These are phyloP conservation scores for Drosophila diplacantha DNA, from an alignment of 2,888 invertebrate genomes.

Conservation along the genomic window DNA sequence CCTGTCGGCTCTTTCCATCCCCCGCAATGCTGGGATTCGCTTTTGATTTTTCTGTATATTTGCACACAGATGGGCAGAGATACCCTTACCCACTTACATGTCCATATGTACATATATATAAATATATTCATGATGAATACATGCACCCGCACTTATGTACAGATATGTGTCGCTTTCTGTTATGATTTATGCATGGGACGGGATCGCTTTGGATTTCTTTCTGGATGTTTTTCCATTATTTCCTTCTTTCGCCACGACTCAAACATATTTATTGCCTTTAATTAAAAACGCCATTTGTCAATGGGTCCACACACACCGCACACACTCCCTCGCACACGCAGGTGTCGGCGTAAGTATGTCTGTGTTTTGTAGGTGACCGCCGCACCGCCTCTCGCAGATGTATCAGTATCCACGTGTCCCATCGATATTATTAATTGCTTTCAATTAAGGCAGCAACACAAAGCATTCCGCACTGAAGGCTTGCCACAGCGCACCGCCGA, in stretches of 20 bases:
- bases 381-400: conserved; percentile 18
- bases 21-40: neutral
- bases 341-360: conserved; percentile 11
- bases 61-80: conserved; percentile 10
- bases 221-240: conserved; percentile 37
- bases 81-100: neutral
- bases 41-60: conserved; percentile 18
- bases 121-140: conserved; percentile 3
- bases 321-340: neutral
- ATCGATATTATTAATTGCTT: conserved; percentile 61
- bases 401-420: conserved; percentile 15
- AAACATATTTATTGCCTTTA: conserved; percentile 58
- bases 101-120: neutral
- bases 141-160: neutral
- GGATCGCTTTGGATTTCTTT: conserved; percentile 31
- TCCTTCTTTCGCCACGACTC: conserved; percentile 42
- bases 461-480: conserved; percentile 23
- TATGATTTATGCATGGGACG: conserved; percentile 37
- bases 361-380: conserved; percentile 18
- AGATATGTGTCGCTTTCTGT: conserved; percentile 10
- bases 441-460: conserved; percentile 54
- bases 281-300: conserved; percentile 59
- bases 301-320: conserved; percentile 20
- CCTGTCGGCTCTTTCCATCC: conserved; percentile 2
- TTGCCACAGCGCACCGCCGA: neutral